phyloP scores from a whole-genome alignment of 1,140 invertebrate species.

The Zaprionus davidi region DNA sequence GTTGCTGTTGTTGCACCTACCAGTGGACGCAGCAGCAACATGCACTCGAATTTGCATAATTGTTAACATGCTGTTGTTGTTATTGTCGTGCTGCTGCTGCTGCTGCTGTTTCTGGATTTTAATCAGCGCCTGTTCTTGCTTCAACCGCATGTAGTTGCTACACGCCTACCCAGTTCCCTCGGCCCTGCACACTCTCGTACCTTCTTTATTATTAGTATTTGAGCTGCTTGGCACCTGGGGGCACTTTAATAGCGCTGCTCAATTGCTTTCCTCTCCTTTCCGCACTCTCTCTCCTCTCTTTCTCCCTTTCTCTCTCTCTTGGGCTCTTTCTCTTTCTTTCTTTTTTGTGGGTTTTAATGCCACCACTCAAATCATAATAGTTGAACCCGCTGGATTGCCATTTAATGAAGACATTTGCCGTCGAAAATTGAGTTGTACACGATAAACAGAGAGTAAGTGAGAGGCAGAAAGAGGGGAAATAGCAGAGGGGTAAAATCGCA shows the following conservation, averaged over 20 bases:
- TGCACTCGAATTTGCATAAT: conserved; percentile 81
- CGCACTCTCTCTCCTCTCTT: background rate
- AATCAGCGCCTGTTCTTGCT: conserved; percentile 63
- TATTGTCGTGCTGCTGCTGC: conserved; percentile 48
- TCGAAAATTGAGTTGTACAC: conserved; percentile 70
- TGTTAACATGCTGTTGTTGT: conserved; percentile 79
- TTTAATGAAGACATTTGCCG: conserved; percentile 72
- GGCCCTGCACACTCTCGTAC: conserved; percentile 27
- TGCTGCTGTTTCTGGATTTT: conserved; percentile 59
- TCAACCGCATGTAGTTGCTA: conserved; percentile 18
- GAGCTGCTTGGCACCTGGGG: conserved; percentile 70
- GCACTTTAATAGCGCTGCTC: conserved; percentile 60
- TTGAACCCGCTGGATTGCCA: conserved; percentile 18
- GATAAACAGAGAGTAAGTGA: conserved; percentile 14
- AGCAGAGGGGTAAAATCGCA: conserved; percentile 1
- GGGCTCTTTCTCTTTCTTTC: background rate
- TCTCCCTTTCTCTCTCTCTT: background rate
- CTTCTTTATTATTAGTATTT: conserved; percentile 54
- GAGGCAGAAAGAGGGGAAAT: background rate
- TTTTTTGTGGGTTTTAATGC: conserved; percentile 18
- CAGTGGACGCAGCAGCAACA: conserved; percentile 57
- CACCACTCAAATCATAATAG: conserved; percentile 33
- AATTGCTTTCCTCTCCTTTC: conserved; percentile 17
- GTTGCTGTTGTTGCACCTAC: conserved; percentile 37
- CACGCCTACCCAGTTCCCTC: too few species aligned